Percentiles rank a stretch among this genome's conserved stretches.
These are phyloP conservation scores for Nyctibius bracteatus DNA, from an alignment of 2,113 vertebrate genomes.

Conservation along the genomic window DNA sequence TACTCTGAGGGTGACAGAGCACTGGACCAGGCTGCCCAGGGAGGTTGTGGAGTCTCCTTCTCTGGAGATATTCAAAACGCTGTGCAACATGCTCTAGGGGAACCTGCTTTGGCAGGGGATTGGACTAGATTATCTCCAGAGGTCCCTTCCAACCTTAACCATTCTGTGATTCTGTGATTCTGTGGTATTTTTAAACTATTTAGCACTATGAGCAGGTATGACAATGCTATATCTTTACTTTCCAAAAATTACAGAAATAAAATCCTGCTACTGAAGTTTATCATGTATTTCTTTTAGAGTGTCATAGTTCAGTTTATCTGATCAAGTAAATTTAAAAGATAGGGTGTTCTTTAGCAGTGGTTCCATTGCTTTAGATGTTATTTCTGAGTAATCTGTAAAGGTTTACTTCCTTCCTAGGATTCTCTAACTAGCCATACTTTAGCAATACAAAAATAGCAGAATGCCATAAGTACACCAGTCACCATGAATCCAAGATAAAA, in stretches of 20 bases:
- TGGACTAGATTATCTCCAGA: too few relatives aligned
- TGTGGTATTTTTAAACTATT: too few relatives aligned
- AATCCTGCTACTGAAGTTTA: neutral
- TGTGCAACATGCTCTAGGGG: too few relatives aligned
- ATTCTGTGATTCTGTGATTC: too few relatives aligned
- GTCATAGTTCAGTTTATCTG: neutral
- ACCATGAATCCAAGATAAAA: neutral
- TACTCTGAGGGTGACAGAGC: too few relatives aligned
- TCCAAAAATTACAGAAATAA: neutral
- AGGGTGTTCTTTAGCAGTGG: neutral
- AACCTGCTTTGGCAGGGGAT: too few relatives aligned
- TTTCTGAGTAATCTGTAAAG: neutral
- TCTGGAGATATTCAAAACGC: too few relatives aligned
- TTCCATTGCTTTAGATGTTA: neutral
- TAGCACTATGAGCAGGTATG: neutral
- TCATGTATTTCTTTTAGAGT: neutral
- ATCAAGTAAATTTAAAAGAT: neutral
- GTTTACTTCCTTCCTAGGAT: neutral
- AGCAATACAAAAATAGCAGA: neutral
- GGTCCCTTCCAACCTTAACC: too few relatives aligned
- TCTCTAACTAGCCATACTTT: neutral
- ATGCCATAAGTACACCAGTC: neutral
- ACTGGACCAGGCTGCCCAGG: too few relatives aligned
- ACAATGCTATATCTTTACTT: neutral
- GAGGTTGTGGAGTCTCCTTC: too few relatives aligned